phyloP scores from a whole-genome alignment of 2,113 vertebrate species.

The Callipepla squamata region DNA sequence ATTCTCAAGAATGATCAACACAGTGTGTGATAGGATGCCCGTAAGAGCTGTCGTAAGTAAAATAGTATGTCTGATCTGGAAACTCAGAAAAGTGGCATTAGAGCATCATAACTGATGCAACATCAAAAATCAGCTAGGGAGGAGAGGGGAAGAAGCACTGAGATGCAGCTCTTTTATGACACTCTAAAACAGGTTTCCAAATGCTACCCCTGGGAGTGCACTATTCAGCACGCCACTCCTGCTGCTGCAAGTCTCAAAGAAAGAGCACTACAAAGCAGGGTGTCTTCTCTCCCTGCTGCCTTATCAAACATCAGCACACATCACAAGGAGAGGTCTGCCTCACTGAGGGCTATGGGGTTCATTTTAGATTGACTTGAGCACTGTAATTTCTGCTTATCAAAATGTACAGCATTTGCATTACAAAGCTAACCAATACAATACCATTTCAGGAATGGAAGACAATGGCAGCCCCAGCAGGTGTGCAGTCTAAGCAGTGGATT shows the following conservation, averaged over 20 bases:
- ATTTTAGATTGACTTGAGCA: not conserved
- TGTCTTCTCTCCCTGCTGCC: accelerated
- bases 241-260: not conserved
- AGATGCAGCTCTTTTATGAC: not conserved
- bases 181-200: not conserved
- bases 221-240: not conserved
- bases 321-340: not conserved
- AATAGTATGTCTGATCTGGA: not conserved
- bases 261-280: accelerated
- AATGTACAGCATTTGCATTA: not conserved
- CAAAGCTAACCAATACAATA: not conserved
- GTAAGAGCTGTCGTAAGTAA: not conserved
- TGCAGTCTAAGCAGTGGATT: not conserved
- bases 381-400: not conserved
- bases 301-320: not conserved
- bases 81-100: not conserved
- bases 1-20: not conserved
- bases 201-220: not conserved
- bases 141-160: not conserved
- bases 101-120: not conserved
- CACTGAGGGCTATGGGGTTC: not conserved
- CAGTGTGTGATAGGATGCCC: not conserved
- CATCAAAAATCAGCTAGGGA: not conserved
- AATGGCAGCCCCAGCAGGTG: not conserved
- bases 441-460: not conserved